Evolutionary conservation across 2,113 vertebrate genomes (phyloP).

Genomic region (Barbus barbus): DNA sequence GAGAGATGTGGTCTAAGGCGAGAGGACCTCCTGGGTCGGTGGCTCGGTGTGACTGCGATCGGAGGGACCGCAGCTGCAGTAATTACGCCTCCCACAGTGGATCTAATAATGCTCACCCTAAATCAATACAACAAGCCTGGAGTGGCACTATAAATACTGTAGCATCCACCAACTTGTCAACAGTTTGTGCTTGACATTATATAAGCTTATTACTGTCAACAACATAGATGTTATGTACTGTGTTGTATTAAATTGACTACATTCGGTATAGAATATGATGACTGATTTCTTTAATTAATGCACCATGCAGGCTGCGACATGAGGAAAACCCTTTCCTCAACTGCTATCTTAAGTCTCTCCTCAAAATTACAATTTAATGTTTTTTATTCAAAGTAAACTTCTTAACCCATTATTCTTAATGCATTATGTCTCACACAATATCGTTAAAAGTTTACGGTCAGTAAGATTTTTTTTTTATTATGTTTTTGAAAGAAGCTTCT

Average conservation of each 20-base stretch:
- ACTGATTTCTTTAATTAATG: background rate
- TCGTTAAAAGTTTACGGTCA: too few species aligned
- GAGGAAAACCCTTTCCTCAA: background rate
- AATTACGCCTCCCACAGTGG: slow-evolving; percentile 54
- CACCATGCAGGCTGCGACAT: background rate
- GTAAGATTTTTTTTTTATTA: too few species aligned
- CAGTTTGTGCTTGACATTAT: background rate
- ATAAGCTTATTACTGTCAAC: background rate
- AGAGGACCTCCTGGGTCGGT: slow-evolving; percentile 40
- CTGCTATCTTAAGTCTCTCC: background rate
- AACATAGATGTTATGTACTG: background rate
- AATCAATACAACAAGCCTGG: slow-evolving; percentile 34
- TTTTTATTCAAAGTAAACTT: background rate
- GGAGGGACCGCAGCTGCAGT: slow-evolving; percentile 48
- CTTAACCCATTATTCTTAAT: too few species aligned
- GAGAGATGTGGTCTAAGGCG: slow-evolving; percentile 21
- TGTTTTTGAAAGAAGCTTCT: too few species aligned
- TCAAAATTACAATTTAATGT: background rate
- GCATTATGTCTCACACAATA: background rate
- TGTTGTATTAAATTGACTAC: background rate
- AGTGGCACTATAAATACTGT: slow-evolving; percentile 27
- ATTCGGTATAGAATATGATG: background rate
- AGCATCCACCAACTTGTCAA: background rate
- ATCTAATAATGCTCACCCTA: slow-evolving; percentile 45
- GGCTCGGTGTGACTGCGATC: slow-evolving; percentile 21